Evolutionary conservation across 37 sponge, comb jelly and placozoan species (phyloP), one percentile per base, ranked within the genome.

Genomic region (Mnemiopsis leidyi): DNA sequence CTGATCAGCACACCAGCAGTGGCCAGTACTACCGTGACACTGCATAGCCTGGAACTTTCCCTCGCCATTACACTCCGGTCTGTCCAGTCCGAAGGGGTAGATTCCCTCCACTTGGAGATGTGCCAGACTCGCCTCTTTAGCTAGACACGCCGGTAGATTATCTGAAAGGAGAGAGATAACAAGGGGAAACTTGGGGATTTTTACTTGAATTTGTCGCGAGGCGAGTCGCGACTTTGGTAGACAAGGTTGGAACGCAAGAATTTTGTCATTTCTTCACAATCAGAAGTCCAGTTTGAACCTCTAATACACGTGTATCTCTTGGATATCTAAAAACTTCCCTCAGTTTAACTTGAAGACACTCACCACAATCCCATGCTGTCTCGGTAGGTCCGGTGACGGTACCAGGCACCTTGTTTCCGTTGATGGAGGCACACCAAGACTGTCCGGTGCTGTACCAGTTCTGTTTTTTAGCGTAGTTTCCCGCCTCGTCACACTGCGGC

Each of bases 41-140:
- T 71, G 75, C 20, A 25, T 71, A 5, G 25, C 3, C n/a, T 2
- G 3, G 75, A 71, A 71, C 75, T 71, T 71, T 28, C 75, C 75
- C 26, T 71, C 26, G 3, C 30, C 75, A 25, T 71, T 25, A 71
- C 75, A 71, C n/a, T 71, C 30, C 30, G 75, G 75, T 18, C 75
- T 13, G 75, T 71, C 75, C 26, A 71, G 75, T 5, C 75, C 75
- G n/a, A 71, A 71, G 30, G 75, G 75, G 75, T 71, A 71, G 20
- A 71, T 28, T 23, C n/a, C n/a, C 5, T 71, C 75, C 30, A 71
- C 30, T 25, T 23, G 30, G 21, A 71, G 75, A 18, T 71, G 75
- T 7, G 75, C 75, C 75, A 71, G 30, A 71, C n/a, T 23, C 3
- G 30, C 75, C 20, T n/a, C 75, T 18, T 71, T 71, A 29, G 7